A percentile compares a stretch with the other conserved stretches of the same genome.
Conservation (phyloP, 2,888 invertebrate genomes). For the Sesia apiformis region DNA sequence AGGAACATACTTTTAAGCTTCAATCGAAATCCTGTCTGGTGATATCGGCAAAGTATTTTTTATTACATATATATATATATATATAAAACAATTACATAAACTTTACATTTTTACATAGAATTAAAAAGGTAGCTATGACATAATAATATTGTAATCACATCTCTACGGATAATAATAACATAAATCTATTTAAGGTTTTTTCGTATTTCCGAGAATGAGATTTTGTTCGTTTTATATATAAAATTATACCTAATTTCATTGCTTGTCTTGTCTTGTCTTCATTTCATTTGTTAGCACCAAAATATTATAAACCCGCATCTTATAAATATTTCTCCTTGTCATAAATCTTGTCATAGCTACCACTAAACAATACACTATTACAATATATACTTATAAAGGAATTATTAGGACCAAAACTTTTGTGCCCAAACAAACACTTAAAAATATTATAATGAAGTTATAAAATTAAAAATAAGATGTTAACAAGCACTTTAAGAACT, state of each 20-base stretch:
- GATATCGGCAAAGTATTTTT: neutral
- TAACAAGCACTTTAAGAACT: constrained; percentile 27
- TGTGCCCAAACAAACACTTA: constrained; percentile 25
- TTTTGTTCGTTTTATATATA: too few species aligned
- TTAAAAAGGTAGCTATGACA: neutral
- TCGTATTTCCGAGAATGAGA: too few species aligned
- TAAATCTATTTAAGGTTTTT: too few species aligned
- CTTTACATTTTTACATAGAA: neutral
- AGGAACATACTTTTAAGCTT: constrained; percentile 43
- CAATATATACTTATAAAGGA: constrained; percentile 7
- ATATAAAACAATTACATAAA: neutral
- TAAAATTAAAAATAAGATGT: neutral
- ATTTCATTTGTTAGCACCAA: too few species aligned
- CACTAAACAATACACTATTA: constrained; percentile 3
- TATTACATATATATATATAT: neutral
- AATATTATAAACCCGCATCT: too few species aligned
- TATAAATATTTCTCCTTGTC: neutral
- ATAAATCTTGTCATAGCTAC: neutral
- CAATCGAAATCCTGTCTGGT: neutral
- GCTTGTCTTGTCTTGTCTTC: too few species aligned
- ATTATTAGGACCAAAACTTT: constrained; percentile 19
- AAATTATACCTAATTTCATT: too few species aligned
- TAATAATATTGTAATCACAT: neutral
- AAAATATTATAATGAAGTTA: constrained; percentile 1
- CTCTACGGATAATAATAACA: too few species aligned